These are phyloP conservation scores for Bos javanicus DNA, from an alignment of 2,113 vertebrate genomes.

Conservation along the genomic window DNA sequence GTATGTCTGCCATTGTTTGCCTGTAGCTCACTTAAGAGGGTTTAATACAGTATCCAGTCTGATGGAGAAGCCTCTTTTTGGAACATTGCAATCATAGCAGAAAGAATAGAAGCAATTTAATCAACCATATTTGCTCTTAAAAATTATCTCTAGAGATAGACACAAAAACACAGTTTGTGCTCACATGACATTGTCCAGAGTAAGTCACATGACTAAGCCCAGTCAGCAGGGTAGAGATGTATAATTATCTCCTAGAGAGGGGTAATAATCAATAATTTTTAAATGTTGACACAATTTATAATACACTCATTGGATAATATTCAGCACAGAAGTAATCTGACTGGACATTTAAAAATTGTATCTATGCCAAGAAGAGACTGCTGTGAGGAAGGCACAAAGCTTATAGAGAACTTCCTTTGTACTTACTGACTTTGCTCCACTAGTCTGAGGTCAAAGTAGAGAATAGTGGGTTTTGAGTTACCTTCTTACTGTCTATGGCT, in stretches of 20 bases:
- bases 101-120: background rate
- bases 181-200: background rate
- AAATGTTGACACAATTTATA: background rate
- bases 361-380: background rate
- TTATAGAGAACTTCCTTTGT: background rate
- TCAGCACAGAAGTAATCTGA: background rate
- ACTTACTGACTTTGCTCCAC: background rate
- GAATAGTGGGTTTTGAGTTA: background rate
- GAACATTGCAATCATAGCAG: background rate
- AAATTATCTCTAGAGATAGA: background rate
- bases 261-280: background rate
- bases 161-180: background rate
- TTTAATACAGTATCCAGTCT: background rate
- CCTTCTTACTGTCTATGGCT: background rate
- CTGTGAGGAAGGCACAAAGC: background rate
- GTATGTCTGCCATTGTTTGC: background rate
- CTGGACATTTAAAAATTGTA: background rate
- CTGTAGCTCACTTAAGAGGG: background rate
- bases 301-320: background rate
- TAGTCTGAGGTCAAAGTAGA: background rate
- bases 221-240: background rate
- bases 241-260: background rate
- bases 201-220: background rate
- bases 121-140: background rate
- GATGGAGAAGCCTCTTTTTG: background rate